Evolutionary conservation across 2,888 invertebrate species (phyloP), one percentile per base, ranked within the genome.

Genomic region (Fragum whitleyi): DNA sequence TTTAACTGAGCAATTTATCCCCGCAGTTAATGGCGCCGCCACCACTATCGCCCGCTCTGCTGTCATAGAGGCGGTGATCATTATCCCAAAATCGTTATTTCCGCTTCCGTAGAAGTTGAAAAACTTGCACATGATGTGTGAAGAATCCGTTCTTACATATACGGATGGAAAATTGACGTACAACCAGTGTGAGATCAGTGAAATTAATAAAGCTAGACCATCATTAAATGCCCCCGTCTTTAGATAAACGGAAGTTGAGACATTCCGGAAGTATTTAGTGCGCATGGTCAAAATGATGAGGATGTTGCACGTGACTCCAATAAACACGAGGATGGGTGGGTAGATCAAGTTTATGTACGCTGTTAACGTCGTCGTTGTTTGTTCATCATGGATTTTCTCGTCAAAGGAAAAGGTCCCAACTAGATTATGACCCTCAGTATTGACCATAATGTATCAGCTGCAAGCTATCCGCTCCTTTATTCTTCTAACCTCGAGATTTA

Each of bases 51-150:
- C 90, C 11, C 91, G 80, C 36, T 90, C 90, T 5, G 88, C 86
- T 3, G 89, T 90, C 91, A 91, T 91, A 0, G 86, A 81, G 0
- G 89, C 84, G 1, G 89, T 88, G 29, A 91, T 78, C 11, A 90
- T 68, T 26, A 91, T 89, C 21, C 88, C 88, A 19, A 88, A 79
- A 76, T 90, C 91, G 62, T 87, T 87, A 67, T 89, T 89, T 29
- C 88, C 87, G 80, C 87, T 88, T 9, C 91, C 91, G 73, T 89
- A 90, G 69, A 91, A 91, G 59, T 89, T 90, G 55, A 91, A 86
- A 69, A 91, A 89, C 72, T 89, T 89, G 73, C 91, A 91, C 86
- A 90, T 86, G n/a, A 84, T 51, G 62, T 88, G 85, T 0, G 87
- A 82, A 14, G 78, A 79, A 0, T 80, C 80, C 0, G 83, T 83